Evolutionary conservation across 2,113 vertebrate species (phyloP).

Genomic region (Anoplopoma fimbria): DNA sequence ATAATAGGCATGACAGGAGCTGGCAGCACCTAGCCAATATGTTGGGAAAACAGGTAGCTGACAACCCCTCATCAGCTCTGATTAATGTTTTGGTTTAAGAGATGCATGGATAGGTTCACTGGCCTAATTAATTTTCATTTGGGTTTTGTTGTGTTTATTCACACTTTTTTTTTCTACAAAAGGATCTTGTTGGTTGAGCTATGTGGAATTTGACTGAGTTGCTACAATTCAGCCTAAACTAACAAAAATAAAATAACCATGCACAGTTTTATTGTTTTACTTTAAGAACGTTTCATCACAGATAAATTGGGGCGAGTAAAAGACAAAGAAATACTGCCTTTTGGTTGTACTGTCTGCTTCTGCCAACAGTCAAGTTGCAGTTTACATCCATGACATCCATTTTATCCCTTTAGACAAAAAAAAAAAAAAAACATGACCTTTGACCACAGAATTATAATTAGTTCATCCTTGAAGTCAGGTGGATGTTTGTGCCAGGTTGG

Average conservation of each 20-base stretch:
- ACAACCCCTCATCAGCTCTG: slow-evolving; percentile 29
- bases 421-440: not conserved
- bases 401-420: not conserved
- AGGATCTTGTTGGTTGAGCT: not conserved
- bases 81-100: slow-evolving; percentile 33
- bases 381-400: not conserved
- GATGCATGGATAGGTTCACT: not conserved
- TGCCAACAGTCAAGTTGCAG: not conserved
- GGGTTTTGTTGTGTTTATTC: slow-evolving; percentile 10
- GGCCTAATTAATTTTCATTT: slow-evolving; percentile 4
- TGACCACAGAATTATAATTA: not conserved
- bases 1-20: slow-evolving; percentile 16
- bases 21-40: slow-evolving; percentile 12
- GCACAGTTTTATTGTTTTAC: not conserved
- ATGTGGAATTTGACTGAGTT: not conserved
- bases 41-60: slow-evolving; percentile 35
- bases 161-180: not conserved
- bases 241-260: not conserved
- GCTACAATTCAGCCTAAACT: not conserved
- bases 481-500: not conserved
- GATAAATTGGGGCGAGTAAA: not conserved
- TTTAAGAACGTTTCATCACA: not conserved
- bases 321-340: not conserved
- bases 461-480: not conserved
- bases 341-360: not conserved